Base-by-base conservation (phyloP, 2,888 invertebrate genomes). In the Nezara viridula region DNA sequence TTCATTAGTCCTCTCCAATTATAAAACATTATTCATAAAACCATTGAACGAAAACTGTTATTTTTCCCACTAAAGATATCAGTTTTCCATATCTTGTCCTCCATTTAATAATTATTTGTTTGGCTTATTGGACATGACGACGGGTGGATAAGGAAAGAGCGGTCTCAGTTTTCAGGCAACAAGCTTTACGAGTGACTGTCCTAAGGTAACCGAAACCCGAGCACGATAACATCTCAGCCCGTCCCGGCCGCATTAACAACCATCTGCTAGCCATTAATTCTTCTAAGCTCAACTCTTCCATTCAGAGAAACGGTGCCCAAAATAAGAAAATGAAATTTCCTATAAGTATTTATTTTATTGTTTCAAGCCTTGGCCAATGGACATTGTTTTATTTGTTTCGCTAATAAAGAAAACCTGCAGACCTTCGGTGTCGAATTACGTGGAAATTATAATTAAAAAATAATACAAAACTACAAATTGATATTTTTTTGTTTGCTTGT, bases 141-240 rank as follows among this genome's bases (percentile, higher is more conserved):
- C 37, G 66, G 66, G 2, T 6, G 24, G 44, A n/a, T 47, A 81
- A 24, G 40, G 81, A 81, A 81, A 44, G n/a, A 44, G 44, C n/a
- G 44, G 44, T 44, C 81, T 81, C 40, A 81, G 44, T 81, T 40
- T 40, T n/a, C 44, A 47, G 81, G 44, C 24, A 81, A 81, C 44
- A n/a, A 44, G 44, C n/a, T 81, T 81, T 81, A 81, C 81, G 81
- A 81, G 81, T 81, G 81, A n/a, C 44, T 47, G 44, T 44, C 81
- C 12, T 16, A 44, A 40, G 81, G 81, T 81, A 81, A 77, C 44
- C 44, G 81, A 47, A 81, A 81, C 81, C 81, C 44, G 81, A n/a
- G 77, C 7, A 81, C 24, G 81, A 81, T 81, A 81, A 81, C 44
- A 81, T 81, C 81, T 81, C 24, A n/a, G 12, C 24, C 4, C 77